Percentiles rank a stretch among this genome's conserved stretches.
Conservation (phyloP, 2,797 vertebrate genomes). For the Gymnoscopelus microlampas region DNA sequence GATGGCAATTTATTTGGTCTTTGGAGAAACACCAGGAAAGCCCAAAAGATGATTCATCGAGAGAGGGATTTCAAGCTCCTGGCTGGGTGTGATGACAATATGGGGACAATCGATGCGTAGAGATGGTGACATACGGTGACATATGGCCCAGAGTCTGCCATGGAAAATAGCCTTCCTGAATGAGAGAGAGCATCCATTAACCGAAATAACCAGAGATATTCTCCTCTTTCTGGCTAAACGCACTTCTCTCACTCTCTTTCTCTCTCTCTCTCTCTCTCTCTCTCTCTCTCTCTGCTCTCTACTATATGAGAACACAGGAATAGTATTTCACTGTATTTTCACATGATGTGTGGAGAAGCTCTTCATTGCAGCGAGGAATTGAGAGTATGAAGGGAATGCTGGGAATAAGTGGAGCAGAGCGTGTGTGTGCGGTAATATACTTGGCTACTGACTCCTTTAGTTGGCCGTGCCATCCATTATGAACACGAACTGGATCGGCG, state of each 20-base stretch:
- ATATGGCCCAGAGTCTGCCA: constrained; percentile 31
- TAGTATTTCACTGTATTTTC: too few relatives aligned
- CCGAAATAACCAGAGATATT: constrained; percentile 33
- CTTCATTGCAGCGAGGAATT: too few relatives aligned
- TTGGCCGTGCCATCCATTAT: background rate
- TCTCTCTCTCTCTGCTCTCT: background rate
- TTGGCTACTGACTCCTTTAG: background rate
- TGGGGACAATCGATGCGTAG: constrained; percentile 33
- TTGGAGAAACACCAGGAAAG: constrained; percentile 40
- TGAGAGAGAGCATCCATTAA: constrained; percentile 22
- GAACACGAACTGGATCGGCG: constrained; percentile 2
- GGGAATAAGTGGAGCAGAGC: too few relatives aligned
- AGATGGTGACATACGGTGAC: constrained; percentile 28
- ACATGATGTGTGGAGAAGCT: too few relatives aligned
- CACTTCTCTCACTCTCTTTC: constrained; percentile 11
- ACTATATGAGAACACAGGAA: too few relatives aligned
- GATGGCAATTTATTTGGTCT: constrained; percentile 14
- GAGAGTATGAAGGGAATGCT: too few relatives aligned
- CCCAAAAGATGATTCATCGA: constrained; percentile 22
- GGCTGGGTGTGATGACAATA: constrained; percentile 25
- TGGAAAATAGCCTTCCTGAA: constrained; percentile 30
- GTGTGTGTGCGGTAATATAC: too few relatives aligned
- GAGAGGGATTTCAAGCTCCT: constrained; percentile 51
- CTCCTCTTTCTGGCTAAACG: constrained; percentile 23
- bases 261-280: background rate